These are phyloP conservation scores for Meta bourneti DNA, from an alignment of 2,888 invertebrate species.

Conservation along the genomic window DNA sequence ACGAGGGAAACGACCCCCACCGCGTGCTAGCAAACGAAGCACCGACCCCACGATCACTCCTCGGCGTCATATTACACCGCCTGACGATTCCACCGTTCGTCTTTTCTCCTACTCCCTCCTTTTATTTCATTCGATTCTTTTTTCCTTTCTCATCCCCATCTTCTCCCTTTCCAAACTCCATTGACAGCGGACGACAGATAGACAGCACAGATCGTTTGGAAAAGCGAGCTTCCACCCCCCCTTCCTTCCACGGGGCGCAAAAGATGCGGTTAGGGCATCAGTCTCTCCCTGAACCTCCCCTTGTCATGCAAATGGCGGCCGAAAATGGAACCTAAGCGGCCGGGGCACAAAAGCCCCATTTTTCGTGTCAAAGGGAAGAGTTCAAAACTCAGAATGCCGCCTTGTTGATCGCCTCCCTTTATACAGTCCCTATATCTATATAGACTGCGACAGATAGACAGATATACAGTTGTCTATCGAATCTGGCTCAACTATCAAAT, in stretches of 20 bases:
- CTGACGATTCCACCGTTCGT: no score
- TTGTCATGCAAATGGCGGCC: slow-evolving; percentile 68
- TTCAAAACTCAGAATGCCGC: slow-evolving; percentile 10
- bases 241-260: neutral
- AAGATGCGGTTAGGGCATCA: slow-evolving; percentile 36
- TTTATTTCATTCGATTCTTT: no score
- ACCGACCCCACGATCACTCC: no score
- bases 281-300: slow-evolving; percentile 17
- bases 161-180: no score
- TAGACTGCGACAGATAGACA: neutral
- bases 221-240: slow-evolving; percentile 13
- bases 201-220: slow-evolving; percentile 10
- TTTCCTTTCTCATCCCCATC: no score
- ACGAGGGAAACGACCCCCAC: no score
- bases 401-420: slow-evolving; percentile 31
- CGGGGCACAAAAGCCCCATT: slow-evolving; percentile 61
- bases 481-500: slow-evolving; percentile 31
- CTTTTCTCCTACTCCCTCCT: no score
- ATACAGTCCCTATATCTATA: slow-evolving; percentile 21
- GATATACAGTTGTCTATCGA: slow-evolving; percentile 20
- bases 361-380: slow-evolving; percentile 55
- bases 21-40: no score
- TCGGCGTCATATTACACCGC: no score
- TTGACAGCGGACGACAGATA: slow-evolving; percentile 7
- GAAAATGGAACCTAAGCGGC: slow-evolving; percentile 60